Evolutionary conservation across 1,140 invertebrate genomes (phyloP).

Genomic region (Listronotus bonariensis): DNA sequence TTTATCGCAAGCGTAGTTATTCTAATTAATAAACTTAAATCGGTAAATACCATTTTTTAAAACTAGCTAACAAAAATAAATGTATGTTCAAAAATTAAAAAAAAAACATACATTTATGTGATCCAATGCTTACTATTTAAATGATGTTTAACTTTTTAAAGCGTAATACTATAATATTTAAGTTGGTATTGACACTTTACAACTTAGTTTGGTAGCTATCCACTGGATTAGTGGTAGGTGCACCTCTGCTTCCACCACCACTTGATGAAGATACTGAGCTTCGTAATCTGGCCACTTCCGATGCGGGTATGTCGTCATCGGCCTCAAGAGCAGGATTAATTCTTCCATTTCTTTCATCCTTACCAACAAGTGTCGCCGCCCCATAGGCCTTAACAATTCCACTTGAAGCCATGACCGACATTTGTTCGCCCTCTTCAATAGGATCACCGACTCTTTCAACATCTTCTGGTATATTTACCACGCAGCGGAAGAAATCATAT

Average conservation of each 20-base stretch:
- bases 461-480: slow-evolving; percentile 95
- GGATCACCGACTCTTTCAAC: slow-evolving; percentile 79
- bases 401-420: slow-evolving; percentile 66
- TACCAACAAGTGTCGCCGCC: slow-evolving; percentile 72
- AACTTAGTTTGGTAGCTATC: slow-evolving; percentile 64
- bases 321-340: slow-evolving; percentile 94
- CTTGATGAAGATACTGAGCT: slow-evolving; percentile 57
- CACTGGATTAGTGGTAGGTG: slow-evolving; percentile 57
- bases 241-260: slow-evolving; percentile 57
- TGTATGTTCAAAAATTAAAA: too few relatives aligned
- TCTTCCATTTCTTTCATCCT: slow-evolving; percentile 90
- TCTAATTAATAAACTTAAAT: too few relatives aligned
- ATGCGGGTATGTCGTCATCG: slow-evolving; percentile 78
- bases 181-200: slow-evolving; percentile 42
- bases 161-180: too few relatives aligned
- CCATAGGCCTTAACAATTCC: slow-evolving; percentile 69
- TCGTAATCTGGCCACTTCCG: slow-evolving; percentile 58
- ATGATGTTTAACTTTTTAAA: too few relatives aligned
- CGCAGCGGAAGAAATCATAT: slow-evolving; percentile 90
- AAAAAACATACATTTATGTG: too few relatives aligned
- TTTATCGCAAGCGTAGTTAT: too few relatives aligned
- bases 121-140: too few relatives aligned
- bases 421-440: slow-evolving; percentile 78
- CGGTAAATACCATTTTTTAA: too few relatives aligned
- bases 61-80: too few relatives aligned